Base-by-base conservation (phyloP, 2,888 invertebrate species). In the Panzeria rudis region DNA sequence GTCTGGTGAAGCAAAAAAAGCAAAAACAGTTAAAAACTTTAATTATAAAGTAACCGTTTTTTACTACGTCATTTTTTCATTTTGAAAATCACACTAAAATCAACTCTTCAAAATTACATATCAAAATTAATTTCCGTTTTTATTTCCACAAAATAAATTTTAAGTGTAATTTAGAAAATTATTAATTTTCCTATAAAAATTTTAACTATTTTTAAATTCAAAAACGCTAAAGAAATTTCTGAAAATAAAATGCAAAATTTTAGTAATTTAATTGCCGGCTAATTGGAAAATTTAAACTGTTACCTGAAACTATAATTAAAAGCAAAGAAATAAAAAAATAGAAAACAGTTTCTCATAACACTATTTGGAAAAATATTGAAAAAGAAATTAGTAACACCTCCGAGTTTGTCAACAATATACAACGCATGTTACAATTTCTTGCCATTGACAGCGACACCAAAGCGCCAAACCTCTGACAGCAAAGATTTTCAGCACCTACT, bases 401-500 rank as follows among this genome's bases (percentile, higher is more conserved):
- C 25, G 8, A 69, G 35, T 56, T 72, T 64, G 47, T 54, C 25
- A 38, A 17, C 56, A 66, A 66, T 17, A 25, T 23, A 17, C 15
- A 25, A 29, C 38, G 25, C 52, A 23, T 25, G 47, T 29, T 38
- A 23, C n/a, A 47, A 7, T 73, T 35, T 66, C 2, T 44, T 71
- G 44, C 13, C 68, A 61, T 44, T 29, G 41, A n/a, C 50, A 41
- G 20, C 32, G 17, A 77, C 35, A 69, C 11, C 20, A 62, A 35
- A 25, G 23, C 38, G 47, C 64, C 17, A 64, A 61, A 80, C 20
- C 44, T 29, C 11, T 25, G 32, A 72, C 71, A 56, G 38, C 35
- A 47, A 25, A 64, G 11, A 56, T 25, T 72, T 64, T 23, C 23
- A 59, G 80, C 84, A 76, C 84, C 84, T 76, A 80, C 84, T 64